phyloP scores from a whole-genome alignment of 2,797 vertebrate species.

The Megalops cyprinoides region DNA sequence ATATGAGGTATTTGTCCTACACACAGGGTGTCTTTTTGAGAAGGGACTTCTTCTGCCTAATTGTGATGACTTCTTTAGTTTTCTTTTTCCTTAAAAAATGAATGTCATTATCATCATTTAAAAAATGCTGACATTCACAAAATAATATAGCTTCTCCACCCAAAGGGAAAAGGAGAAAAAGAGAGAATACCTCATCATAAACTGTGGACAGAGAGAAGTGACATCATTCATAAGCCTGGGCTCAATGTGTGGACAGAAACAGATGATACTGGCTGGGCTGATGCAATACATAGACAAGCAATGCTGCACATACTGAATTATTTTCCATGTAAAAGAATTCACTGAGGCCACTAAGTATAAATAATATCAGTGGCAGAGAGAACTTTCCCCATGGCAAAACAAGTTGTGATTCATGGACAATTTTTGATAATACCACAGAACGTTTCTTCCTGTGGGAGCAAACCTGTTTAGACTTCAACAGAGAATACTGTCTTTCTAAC shows the following conservation, averaged over 20 bases:
- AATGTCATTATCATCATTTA: slow-evolving; percentile 25
- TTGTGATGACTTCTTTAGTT: slow-evolving; percentile 20
- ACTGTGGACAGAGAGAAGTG: slow-evolving; percentile 1
- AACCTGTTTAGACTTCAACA: not conserved
- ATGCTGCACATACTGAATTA: too few species aligned
- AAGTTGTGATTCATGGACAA: not conserved
- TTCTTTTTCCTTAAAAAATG: slow-evolving; percentile 21
- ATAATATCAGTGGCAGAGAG: not conserved
- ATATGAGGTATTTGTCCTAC: slow-evolving; percentile 15
- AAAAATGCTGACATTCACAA: slow-evolving; percentile 10
- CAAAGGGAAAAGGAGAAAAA: not conserved
- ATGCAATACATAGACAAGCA: too few species aligned
- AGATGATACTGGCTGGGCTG: too few species aligned
- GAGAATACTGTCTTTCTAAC: not conserved
- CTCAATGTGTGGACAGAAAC: not conserved
- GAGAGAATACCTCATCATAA: too few species aligned
- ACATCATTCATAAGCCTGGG: not conserved
- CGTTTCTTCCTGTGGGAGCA: not conserved
- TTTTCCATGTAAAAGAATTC: too few species aligned
- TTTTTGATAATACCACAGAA: not conserved
- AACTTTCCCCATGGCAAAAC: not conserved
- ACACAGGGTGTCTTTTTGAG: slow-evolving; percentile 16
- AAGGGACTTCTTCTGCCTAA: slow-evolving; percentile 23
- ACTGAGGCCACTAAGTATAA: not conserved
- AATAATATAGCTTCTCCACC: too few species aligned